Evolutionary conservation across 2,797 vertebrate species (phyloP).

Genomic region (Hemibagrus guttatus): DNA sequence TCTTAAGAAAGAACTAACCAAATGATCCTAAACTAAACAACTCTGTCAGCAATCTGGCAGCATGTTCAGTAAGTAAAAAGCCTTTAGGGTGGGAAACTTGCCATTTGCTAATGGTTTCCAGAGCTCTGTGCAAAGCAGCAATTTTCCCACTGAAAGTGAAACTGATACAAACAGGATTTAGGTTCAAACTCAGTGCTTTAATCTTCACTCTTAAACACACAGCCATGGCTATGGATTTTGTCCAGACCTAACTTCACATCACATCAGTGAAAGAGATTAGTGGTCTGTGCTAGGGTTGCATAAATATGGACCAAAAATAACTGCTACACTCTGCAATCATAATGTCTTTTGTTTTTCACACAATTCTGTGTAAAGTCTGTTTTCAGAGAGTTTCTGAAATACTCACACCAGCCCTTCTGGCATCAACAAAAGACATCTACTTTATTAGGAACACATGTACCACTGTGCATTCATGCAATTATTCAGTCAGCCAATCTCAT

Average conservation of each 20-base stretch:
- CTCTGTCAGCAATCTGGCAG: neutral
- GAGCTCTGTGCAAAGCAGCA: neutral
- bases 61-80: neutral
- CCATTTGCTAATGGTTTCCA: constrained; percentile 20
- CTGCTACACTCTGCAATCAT: neutral
- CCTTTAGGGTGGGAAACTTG: neutral
- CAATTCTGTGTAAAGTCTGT: neutral
- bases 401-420: neutral
- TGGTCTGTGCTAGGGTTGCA: neutral
- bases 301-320: neutral
- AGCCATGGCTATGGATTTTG: neutral
- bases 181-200: neutral
- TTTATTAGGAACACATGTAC: neutral
- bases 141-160: neutral
- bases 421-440: neutral
- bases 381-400: neutral
- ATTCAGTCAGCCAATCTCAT: neutral
- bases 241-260: neutral
- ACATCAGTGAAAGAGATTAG: neutral
- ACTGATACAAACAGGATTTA: neutral
- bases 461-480: neutral
- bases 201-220: neutral
- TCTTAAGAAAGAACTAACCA: neutral
- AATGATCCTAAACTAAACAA: neutral
- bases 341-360: neutral